These are phyloP conservation scores for Pseudomugil gertrudae DNA, from an alignment of 2,797 vertebrate species.

Conservation along the genomic window DNA sequence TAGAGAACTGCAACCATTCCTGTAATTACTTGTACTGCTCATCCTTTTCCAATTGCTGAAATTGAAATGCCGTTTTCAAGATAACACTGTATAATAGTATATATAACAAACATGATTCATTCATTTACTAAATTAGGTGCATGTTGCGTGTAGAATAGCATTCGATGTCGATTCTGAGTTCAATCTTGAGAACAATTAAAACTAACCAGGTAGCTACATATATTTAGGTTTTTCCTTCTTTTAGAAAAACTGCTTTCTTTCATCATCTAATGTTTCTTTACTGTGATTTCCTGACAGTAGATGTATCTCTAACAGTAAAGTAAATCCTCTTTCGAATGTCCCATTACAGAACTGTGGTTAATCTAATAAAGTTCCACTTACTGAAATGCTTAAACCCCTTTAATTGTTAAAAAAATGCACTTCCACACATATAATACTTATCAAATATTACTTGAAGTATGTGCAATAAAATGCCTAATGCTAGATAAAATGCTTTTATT, in stretches of 20 bases:
- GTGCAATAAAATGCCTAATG: constrained; percentile 3
- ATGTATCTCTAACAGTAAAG: constrained; percentile 47
- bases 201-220: constrained; percentile 38
- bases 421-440: constrained; percentile 5
- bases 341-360: constrained; percentile 31
- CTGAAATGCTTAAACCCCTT: constrained; percentile 20
- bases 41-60: constrained; percentile 11
- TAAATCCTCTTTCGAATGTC: constrained; percentile 56
- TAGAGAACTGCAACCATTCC: not conserved
- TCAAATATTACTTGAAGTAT: constrained; percentile 5
- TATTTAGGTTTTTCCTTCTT: constrained; percentile 30
- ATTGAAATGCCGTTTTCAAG: constrained; percentile 41
- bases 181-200: constrained; percentile 46
- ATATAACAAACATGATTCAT: constrained; percentile 31
- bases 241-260: constrained; percentile 25
- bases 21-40: not conserved
- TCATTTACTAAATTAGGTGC: constrained; percentile 60
- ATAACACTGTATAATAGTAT: constrained; percentile 41
- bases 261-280: constrained; percentile 26
- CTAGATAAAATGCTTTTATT: too few relatives aligned
- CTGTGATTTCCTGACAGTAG: constrained; percentile 37
- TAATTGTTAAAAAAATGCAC: constrained; percentile 13
- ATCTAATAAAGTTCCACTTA: constrained; percentile 31
- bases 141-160: constrained; percentile 71
- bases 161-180: constrained; percentile 59